These are phyloP conservation scores for Polymixis lichenea DNA, from an alignment of 2,888 invertebrate species.

Conservation along the genomic window DNA sequence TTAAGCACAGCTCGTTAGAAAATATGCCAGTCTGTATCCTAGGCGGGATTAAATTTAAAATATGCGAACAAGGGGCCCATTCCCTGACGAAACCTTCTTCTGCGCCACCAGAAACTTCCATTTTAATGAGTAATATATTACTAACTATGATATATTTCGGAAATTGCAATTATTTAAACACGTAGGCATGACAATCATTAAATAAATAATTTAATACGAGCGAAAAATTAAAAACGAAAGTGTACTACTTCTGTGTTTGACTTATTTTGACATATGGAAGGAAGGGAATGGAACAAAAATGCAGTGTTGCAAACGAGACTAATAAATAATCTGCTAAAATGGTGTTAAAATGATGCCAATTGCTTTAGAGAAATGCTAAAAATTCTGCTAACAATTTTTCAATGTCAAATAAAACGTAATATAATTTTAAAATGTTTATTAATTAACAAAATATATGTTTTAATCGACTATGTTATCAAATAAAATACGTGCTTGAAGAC, in stretches of 20 bases:
- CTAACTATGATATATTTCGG: constrained; percentile 27
- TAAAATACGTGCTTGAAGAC: too few species aligned
- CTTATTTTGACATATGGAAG: constrained; percentile 63
- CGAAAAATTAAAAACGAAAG: constrained; percentile 61
- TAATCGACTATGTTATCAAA: too few species aligned
- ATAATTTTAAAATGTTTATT: too few species aligned
- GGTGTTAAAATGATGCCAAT: too few species aligned
- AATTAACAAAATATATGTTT: too few species aligned
- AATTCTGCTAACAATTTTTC: too few species aligned
- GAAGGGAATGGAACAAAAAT: too few species aligned
- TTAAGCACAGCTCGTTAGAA: constrained; percentile 93
- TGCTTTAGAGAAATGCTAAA: too few species aligned
- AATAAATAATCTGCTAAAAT: too few species aligned
- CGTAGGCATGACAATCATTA: constrained; percentile 58
- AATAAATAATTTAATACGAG: constrained; percentile 47
- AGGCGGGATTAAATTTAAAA: constrained; percentile 94
- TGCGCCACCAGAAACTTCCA: constrained; percentile 86
- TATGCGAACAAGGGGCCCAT: constrained; percentile 95
- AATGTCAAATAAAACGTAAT: too few species aligned
- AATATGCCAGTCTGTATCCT: constrained; percentile 94
- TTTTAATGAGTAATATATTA: constrained; percentile 61
- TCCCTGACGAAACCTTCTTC: constrained; percentile 92
- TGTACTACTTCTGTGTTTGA: constrained; percentile 42
- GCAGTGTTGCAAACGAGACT: too few species aligned
- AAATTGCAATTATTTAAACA: constrained; percentile 38